Conservation (phyloP, 2,888 invertebrate genomes). For the Leptinotarsa juncta region DNA sequence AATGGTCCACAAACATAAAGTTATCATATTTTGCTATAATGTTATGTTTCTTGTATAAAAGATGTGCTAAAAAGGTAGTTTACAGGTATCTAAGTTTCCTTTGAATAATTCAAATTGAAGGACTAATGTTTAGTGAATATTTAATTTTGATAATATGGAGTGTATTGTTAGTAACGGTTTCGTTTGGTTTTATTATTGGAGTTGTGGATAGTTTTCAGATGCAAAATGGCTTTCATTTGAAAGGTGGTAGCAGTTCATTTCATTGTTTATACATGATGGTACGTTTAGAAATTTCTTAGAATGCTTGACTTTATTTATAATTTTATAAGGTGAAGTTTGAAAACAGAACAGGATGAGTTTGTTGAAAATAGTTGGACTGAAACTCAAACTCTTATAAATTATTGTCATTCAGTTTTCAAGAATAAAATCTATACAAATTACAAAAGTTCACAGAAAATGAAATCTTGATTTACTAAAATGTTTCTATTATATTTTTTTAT, state of each 20-base stretch:
- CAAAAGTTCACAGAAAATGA: too few species aligned
- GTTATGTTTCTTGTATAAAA: constrained; percentile 30
- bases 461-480: too few species aligned
- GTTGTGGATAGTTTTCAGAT: constrained; percentile 38
- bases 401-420: too few species aligned
- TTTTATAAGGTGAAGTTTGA: too few species aligned
- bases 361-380: too few species aligned
- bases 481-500: too few species aligned
- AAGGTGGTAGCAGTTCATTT: constrained; percentile 37
- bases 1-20: background rate
- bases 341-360: too few species aligned
- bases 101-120: constrained; percentile 17
- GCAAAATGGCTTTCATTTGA: constrained; percentile 34
- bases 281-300: constrained; percentile 26
- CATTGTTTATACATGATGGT: constrained; percentile 37
- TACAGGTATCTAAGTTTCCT: constrained; percentile 11
- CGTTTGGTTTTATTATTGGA: constrained; percentile 58
- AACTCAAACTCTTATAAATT: too few species aligned
- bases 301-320: background rate
- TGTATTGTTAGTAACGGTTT: constrained; percentile 50
- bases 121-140: constrained; percentile 37
- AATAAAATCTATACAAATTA: too few species aligned
- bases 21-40: constrained; percentile 22
- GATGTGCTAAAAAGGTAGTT: constrained; percentile 37
- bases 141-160: constrained; percentile 52